A percentile compares a stretch with the other conserved stretches of the same genome.
These are phyloP conservation scores for Poliocrania exsul DNA, from an alignment of 2,797 vertebrate genomes.

Conservation along the genomic window DNA sequence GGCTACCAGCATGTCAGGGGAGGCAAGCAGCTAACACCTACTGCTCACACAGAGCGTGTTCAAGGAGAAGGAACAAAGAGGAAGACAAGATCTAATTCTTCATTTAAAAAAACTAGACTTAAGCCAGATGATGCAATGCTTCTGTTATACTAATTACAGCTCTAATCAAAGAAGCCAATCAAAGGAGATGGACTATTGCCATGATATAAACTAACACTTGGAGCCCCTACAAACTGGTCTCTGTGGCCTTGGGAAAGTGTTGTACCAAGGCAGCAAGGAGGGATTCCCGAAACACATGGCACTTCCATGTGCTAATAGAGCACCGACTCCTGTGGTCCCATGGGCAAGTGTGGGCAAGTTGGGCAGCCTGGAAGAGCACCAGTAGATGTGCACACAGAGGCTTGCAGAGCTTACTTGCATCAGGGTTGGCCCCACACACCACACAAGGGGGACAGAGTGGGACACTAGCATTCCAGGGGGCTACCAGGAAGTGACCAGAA, in stretches of 20 bases:
- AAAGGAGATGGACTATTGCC: neutral
- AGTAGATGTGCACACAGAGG: rapidly evolving
- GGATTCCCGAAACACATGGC: rapidly evolving
- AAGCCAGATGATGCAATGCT: neutral
- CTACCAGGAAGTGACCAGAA: neutral
- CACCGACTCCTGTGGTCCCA: rapidly evolving
- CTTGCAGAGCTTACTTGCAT: rapidly evolving
- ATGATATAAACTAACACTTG: neutral
- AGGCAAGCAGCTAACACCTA: neutral
- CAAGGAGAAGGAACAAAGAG: neutral
- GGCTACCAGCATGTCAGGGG: rapidly evolving
- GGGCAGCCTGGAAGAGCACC: neutral
- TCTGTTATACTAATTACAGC: neutral
- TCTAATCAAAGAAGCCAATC: neutral
- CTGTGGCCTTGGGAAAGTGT: neutral
- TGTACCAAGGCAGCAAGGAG: neutral
- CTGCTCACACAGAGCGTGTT: rapidly evolving
- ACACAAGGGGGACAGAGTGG: rapidly evolving
- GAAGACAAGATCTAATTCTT: neutral
- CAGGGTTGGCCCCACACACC: neutral
- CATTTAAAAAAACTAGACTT: neutral
- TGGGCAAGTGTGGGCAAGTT: too few species aligned
- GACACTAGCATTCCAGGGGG: too few species aligned
- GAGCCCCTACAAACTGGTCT: neutral
- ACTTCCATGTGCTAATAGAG: rapidly evolving